These are phyloP conservation scores for Gortyna flavago DNA, from an alignment of 2,888 invertebrate species.

Conservation along the genomic window DNA sequence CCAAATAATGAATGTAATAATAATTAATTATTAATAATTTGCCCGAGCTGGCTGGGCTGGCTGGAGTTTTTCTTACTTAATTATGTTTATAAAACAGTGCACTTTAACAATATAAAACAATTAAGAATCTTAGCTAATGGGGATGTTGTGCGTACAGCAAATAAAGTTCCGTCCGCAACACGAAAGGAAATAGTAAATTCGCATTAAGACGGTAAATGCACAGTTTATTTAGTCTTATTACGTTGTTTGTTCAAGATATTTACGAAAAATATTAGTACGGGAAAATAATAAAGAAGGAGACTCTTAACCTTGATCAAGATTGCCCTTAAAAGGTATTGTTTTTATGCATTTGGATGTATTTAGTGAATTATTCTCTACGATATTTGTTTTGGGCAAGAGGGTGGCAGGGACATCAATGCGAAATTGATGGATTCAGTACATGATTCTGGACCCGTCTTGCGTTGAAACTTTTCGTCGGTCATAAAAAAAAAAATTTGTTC, in stretches of 20 bases:
- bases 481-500: too few species aligned
- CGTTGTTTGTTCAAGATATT: conserved; percentile 9
- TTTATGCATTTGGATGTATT: neutral
- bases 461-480: too few species aligned
- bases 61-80: too few species aligned
- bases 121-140: conserved; percentile 23
- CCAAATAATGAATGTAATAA: too few species aligned
- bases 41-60: too few species aligned
- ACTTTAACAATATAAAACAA: conserved; percentile 11
- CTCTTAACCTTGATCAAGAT: neutral
- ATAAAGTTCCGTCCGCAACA: conserved; percentile 19
- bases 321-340: neutral
- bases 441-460: too few species aligned
- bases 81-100: neutral
- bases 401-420: too few species aligned
- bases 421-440: too few species aligned
- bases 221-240: conserved; percentile 34
- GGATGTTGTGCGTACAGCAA: conserved; percentile 20
- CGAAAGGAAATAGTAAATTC: conserved; percentile 37
- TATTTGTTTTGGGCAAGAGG: neutral
- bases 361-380: neutral
- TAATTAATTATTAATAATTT: too few species aligned
- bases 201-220: conserved; percentile 19
- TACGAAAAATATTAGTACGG: conserved; percentile 8
- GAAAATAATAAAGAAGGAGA: neutral